These are phyloP conservation scores for Icerya purchasi DNA, from an alignment of 2,888 invertebrate genomes.

Conservation along the genomic window DNA sequence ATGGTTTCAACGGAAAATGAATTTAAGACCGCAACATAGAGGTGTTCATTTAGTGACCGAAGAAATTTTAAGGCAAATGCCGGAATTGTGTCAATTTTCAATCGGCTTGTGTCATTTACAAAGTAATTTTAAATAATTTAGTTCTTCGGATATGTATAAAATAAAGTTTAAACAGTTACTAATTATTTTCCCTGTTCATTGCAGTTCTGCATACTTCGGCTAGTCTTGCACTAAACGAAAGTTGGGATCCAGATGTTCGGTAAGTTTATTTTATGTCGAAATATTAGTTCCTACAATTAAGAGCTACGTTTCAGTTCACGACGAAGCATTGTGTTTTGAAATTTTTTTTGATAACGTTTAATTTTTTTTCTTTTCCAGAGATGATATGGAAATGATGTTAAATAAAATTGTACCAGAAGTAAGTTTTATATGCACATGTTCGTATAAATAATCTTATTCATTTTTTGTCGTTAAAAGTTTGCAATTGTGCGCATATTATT, in stretches of 20 bases:
- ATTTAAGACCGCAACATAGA: constrained; percentile 83
- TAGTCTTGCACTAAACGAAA: constrained; percentile 89
- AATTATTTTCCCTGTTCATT: too few species aligned
- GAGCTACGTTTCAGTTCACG: too few species aligned
- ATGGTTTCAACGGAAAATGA: constrained; percentile 95
- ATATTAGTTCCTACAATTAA: too few species aligned
- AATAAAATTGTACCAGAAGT: constrained; percentile 93
- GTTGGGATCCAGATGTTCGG: constrained; percentile 90
- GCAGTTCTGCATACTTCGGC: constrained; percentile 94
- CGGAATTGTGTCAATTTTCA: constrained; percentile 81
- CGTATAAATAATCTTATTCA: too few species aligned
- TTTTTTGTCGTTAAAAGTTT: too few species aligned
- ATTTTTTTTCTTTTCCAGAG: constrained; percentile 32
- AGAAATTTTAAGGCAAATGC: constrained; percentile 83
- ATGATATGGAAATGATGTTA: constrained; percentile 99
- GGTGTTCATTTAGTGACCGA: constrained; percentile 94
- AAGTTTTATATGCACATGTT: too few species aligned
- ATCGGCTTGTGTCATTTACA: constrained; percentile 91
- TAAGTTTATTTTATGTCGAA: too few species aligned
- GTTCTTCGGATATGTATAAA: not conserved
- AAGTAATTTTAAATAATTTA: constrained; percentile 46
- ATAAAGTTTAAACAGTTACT: too few species aligned
- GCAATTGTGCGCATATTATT: too few species aligned
- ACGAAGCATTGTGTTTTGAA: not conserved
- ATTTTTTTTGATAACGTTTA: not conserved